phyloP scores from a whole-genome alignment of 2,113 vertebrate species.

The Rhipidura dahli region DNA sequence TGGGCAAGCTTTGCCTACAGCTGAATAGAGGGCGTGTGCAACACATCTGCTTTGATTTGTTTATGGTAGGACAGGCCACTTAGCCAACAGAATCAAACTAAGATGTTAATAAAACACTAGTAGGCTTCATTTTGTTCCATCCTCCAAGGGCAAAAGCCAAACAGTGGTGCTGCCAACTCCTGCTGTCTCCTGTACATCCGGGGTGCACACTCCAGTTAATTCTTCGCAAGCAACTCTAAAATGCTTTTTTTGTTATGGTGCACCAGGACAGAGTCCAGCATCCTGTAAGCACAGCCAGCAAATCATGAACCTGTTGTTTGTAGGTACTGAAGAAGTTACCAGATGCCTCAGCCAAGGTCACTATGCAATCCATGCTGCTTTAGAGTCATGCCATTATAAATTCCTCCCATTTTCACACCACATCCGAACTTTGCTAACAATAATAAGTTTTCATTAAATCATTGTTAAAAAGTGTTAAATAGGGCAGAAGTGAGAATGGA shows the following conservation, averaged over 20 bases:
- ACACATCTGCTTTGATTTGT: constrained; percentile 51
- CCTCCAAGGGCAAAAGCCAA: constrained; percentile 32
- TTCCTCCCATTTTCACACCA: not conserved
- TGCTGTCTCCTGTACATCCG: not conserved
- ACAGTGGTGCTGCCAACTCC: not conserved
- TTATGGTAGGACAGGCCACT: constrained; percentile 21
- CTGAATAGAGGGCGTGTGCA: constrained; percentile 41
- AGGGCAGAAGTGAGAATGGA: not conserved
- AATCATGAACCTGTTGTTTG: not conserved
- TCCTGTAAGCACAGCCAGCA: not conserved
- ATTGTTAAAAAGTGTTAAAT: not conserved
- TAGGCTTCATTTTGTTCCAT: constrained; percentile 21
- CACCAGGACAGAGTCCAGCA: not conserved
- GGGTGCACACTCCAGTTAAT: not conserved
- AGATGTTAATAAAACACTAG: constrained; percentile 29
- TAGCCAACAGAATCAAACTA: constrained; percentile 30
- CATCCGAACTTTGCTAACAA: not conserved
- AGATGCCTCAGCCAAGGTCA: not conserved
- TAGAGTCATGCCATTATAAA: not conserved
- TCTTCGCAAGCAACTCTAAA: not conserved
- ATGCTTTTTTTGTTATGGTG: not conserved
- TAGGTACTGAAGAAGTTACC: not conserved
- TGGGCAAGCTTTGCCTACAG: constrained; percentile 26
- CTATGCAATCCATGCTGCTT: not conserved
- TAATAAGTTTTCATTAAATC: not conserved